A percentile compares a stretch with the other conserved stretches of the same genome.
These are phyloP conservation scores for Synanthedon tipuliformis DNA, from an alignment of 2,888 invertebrate species.

Conservation along the genomic window DNA sequence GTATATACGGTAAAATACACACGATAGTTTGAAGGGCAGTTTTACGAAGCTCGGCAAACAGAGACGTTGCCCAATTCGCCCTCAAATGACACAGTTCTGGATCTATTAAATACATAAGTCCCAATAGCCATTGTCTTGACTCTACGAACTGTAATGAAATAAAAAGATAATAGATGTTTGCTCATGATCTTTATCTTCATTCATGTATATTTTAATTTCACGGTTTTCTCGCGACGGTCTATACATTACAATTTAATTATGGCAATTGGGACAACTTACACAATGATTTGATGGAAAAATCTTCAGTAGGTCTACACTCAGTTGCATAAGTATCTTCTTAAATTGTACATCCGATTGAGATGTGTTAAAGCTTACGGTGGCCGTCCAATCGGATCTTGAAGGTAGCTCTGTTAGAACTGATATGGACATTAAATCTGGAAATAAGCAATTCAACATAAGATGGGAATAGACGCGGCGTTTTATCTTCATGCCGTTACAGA, in stretches of 20 bases:
- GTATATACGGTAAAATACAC: slow-evolving; percentile 23
- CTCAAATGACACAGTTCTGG: slow-evolving; percentile 37
- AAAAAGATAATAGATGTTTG: neutral
- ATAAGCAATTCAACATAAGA: neutral
- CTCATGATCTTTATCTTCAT: no score
- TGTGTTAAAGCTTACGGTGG: slow-evolving; percentile 30
- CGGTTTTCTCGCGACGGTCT: no score
- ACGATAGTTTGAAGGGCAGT: slow-evolving; percentile 42
- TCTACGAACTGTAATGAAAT: slow-evolving; percentile 34
- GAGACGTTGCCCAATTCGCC: slow-evolving; percentile 32
- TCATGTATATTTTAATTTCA: no score
- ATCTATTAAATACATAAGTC: slow-evolving; percentile 48
- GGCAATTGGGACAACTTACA: slow-evolving; percentile 24
- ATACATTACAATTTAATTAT: no score
- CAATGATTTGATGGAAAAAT: slow-evolving; percentile 30
- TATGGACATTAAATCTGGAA: slow-evolving; percentile 40
- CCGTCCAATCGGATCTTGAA: slow-evolving; percentile 30
- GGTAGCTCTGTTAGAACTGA: slow-evolving; percentile 48
- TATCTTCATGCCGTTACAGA: no score
- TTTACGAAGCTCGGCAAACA: slow-evolving; percentile 42
- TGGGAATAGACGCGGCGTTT: no score
- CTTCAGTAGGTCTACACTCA: slow-evolving; percentile 38
- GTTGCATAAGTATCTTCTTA: slow-evolving; percentile 40
- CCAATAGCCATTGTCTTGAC: slow-evolving; percentile 38
- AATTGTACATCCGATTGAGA: slow-evolving; percentile 38